A percentile compares a stretch with the other conserved stretches of the same genome.
Evolutionary conservation across 2,797 vertebrate genomes (phyloP).

Genomic region (Gymnothorax reevesii): DNA sequence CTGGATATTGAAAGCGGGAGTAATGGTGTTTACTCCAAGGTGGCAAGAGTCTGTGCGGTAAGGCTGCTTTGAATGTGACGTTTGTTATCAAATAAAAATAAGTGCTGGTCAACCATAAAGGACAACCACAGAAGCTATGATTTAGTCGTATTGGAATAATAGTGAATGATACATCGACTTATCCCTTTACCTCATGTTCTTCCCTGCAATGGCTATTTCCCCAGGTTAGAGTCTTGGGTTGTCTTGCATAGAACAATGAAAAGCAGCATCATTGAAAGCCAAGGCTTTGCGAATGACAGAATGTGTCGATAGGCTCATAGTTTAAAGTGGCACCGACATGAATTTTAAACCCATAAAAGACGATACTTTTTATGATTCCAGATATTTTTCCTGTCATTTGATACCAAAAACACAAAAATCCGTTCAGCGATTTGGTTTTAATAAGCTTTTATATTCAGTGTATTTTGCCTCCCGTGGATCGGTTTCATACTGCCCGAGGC

Average conservation of each 20-base stretch:
- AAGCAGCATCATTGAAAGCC: not conserved
- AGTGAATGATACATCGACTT: not conserved
- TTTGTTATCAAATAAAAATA: not conserved
- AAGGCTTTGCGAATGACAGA: not conserved
- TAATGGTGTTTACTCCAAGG: conserved; percentile 82
- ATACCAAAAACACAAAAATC: too few relatives aligned
- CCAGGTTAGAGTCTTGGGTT: not conserved
- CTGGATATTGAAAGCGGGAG: conserved; percentile 75
- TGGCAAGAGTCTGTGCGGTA: conserved; percentile 90
- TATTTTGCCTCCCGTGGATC: too few relatives aligned
- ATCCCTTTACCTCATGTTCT: not conserved
- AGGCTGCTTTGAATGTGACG: conserved; percentile 48
- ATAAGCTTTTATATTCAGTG: too few relatives aligned
- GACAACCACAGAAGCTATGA: not conserved
- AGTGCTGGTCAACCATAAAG: not conserved
- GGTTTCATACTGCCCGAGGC: too few relatives aligned
- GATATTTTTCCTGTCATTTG: too few relatives aligned
- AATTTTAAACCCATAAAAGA: too few relatives aligned
- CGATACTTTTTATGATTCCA: too few relatives aligned
- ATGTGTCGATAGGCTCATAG: not conserved
- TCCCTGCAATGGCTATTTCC: not conserved
- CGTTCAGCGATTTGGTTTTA: too few relatives aligned
- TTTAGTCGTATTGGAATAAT: not conserved
- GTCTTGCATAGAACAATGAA: not conserved
- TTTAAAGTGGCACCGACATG: too few relatives aligned